Evolutionary conservation across 2,113 vertebrate genomes (phyloP).

Genomic region (Capricornis sumatraensis): DNA sequence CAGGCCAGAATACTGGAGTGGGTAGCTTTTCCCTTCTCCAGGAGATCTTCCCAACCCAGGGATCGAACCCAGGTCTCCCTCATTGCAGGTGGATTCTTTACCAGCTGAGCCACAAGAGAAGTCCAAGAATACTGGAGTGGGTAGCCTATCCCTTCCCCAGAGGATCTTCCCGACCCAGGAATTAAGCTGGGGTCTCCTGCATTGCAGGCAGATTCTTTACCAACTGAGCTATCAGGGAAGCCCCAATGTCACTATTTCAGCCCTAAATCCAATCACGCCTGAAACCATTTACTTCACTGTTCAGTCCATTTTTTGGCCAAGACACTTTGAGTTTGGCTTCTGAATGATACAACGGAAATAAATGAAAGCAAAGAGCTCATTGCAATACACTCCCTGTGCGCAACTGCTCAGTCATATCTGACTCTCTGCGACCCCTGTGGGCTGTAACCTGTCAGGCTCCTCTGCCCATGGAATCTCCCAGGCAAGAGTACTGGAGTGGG

Average conservation of each 20-base stretch:
- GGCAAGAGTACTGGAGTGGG: neutral
- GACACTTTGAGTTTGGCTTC: neutral
- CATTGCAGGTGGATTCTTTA: neutral
- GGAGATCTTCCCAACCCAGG: neutral
- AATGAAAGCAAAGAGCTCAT: neutral
- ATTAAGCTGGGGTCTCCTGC: neutral
- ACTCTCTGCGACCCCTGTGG: neutral
- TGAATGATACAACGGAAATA: neutral
- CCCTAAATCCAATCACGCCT: neutral
- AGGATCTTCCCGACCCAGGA: neutral
- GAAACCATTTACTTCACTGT: neutral
- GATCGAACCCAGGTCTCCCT: neutral
- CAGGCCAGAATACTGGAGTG: neutral
- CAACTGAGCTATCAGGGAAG: neutral
- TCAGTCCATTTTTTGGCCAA: neutral
- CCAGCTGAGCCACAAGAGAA: neutral
- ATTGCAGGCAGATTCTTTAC: neutral
- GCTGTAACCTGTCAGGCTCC: neutral
- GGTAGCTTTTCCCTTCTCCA: neutral
- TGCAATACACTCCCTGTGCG: neutral
- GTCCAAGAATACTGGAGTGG: neutral
- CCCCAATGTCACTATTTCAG: neutral
- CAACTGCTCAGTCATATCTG: neutral
- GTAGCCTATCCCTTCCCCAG: neutral
- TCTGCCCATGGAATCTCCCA: neutral